phyloP scores from a whole-genome alignment of 2,888 invertebrate genomes.

The Caradrina clavipalpis region DNA sequence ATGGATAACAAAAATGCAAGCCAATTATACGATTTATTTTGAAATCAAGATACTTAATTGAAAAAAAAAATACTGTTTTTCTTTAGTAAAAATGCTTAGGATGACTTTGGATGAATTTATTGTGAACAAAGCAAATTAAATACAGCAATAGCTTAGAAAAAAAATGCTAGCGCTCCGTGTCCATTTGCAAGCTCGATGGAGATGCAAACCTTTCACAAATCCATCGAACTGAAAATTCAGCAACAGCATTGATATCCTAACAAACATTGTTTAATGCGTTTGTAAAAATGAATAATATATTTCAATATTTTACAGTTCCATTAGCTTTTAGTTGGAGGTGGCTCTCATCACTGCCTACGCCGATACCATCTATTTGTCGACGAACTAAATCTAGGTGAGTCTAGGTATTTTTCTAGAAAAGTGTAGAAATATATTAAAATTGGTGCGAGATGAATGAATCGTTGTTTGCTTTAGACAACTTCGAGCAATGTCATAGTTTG shows the following conservation, averaged over 20 bases:
- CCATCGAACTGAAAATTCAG: conserved; percentile 11
- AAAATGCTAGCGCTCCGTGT: too few species aligned
- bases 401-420: conserved; percentile 42
- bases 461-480: conserved; percentile 22
- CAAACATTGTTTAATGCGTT: conserved; percentile 61
- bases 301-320: conserved; percentile 72
- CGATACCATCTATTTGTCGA: conserved; percentile 59
- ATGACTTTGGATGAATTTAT: too few species aligned
- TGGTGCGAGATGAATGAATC: conserved; percentile 21
- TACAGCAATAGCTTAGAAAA: too few species aligned
- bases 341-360: conserved; percentile 71
- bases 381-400: conserved; percentile 42
- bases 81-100: too few species aligned
- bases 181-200: neutral
- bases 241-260: conserved; percentile 43
- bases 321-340: conserved; percentile 72
- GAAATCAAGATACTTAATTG: too few species aligned
- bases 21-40: too few species aligned
- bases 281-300: conserved; percentile 67
- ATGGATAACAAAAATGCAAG: too few species aligned
- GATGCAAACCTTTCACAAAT: conserved; percentile 2
- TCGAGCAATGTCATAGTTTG: conserved; percentile 24
- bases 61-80: too few species aligned
- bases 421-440: conserved; percentile 10
- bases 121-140: too few species aligned